Evolutionary conservation across 2,888 invertebrate genomes (phyloP), one percentile per base, ranked within the genome.

Genomic region (Drosophila gaucha): DNA sequence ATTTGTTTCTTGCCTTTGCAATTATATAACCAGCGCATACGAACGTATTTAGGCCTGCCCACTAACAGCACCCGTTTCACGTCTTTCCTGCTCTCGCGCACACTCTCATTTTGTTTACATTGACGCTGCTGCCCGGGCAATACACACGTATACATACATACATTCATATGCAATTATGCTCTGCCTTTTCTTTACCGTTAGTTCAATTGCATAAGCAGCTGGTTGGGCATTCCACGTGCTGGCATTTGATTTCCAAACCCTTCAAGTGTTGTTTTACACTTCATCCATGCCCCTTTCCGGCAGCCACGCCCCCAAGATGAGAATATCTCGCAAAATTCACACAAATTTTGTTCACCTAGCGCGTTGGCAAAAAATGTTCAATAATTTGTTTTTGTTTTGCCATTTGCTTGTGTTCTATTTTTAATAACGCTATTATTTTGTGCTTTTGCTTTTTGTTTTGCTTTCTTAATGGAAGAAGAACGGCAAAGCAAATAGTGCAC

Each of bases 171-270:
- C 8, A n/a, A 6, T 35, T 51, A 39, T 30, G 36, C 35, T 26
- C 14, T 63, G 50, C 18, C 39, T 65, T 56, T 50, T 26, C 51
- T 44, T 50, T 41, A 55, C 59, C 31, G 56, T 57, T 64, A 43
- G 62, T 38, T 14, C 28, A 65, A 44, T 77, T 85, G 77, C 78
- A 69, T 78, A 72, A 78, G 75, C 36, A 44, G 41, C 24, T 44
- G 46, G 41, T 20, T 28, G 35, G 31, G 20, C 52, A 46, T 47
- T 62, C 58, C 78, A 86, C 80, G 80, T 80, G 83, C 69, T 64
- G 36, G 26, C 66, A 73, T 68, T 80, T 50, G 71, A 77, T 77
- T 79, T 83, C 51, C 64, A 88, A 88, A 55, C 87, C 86, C 70
- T 80, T 78, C 76, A 86, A 88, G 84, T 85, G 86, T 71, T 30